A percentile compares a stretch with the other conserved stretches of the same genome.
These are phyloP conservation scores for Arizona elegans DNA, from an alignment of 2,113 vertebrate genomes.

Conservation along the genomic window DNA sequence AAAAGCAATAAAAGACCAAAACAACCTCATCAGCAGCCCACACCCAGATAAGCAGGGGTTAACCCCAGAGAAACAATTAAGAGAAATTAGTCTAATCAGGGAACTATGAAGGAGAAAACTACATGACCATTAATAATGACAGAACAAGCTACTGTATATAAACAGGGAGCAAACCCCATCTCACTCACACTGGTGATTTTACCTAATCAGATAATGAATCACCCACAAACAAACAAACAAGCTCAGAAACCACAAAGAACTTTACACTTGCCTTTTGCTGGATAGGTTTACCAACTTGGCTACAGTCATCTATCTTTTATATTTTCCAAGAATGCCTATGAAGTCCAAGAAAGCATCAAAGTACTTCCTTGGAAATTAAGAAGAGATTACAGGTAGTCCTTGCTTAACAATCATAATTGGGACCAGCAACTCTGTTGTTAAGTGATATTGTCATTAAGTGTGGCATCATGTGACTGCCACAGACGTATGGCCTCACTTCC, in stretches of 20 bases:
- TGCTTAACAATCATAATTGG: neutral
- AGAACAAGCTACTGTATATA: neutral
- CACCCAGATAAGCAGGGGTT: neutral
- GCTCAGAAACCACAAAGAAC: neutral
- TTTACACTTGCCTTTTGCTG: neutral
- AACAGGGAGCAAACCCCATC: neutral
- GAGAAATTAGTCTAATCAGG: neutral
- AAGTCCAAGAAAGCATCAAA: neutral
- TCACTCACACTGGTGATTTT: neutral
- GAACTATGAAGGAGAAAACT: neutral
- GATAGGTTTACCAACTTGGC: neutral
- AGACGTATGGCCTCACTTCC: too few species aligned
- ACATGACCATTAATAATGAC: neutral
- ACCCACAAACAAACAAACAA: neutral
- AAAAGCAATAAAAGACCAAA: neutral
- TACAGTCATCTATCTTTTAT: neutral
- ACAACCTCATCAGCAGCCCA: neutral
- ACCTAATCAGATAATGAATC: neutral
- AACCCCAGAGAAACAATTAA: neutral
- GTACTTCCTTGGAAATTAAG: neutral
- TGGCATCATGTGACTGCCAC: neutral
- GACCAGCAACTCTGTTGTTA: neutral
- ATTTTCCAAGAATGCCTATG: neutral
- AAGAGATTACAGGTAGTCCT: neutral
- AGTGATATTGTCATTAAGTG: neutral